phyloP scores from a whole-genome alignment of 2,888 invertebrate genomes.

The Colletes collaris region DNA sequence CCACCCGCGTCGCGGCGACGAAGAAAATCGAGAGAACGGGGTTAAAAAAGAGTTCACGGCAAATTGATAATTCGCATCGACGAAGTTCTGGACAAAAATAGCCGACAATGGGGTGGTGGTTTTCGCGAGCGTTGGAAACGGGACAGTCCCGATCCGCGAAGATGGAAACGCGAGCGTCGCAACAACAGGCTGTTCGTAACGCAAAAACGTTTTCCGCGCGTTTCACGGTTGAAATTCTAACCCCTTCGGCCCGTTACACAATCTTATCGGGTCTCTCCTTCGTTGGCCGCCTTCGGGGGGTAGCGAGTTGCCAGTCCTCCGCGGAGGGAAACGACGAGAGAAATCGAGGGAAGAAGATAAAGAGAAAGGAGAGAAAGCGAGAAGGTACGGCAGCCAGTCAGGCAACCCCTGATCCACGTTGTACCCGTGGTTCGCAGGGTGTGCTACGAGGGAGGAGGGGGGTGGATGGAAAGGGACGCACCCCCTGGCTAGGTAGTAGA shows the following conservation, averaged over 20 bases:
- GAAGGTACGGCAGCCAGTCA: slow-evolving; percentile 71
- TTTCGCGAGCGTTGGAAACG: too few relatives aligned
- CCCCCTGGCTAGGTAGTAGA: slow-evolving; percentile 78
- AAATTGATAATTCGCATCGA: too few relatives aligned
- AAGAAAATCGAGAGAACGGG: not conserved
- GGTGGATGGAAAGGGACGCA: slow-evolving; percentile 63
- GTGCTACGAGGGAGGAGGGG: slow-evolving; percentile 61
- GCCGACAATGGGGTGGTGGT: too few relatives aligned
- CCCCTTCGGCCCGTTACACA: slow-evolving; percentile 77
- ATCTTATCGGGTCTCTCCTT: slow-evolving; percentile 74
- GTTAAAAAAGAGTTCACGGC: too few relatives aligned
- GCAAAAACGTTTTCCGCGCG: slow-evolving; percentile 75
- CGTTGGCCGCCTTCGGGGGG: too few relatives aligned
- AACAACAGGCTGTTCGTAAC: slow-evolving; percentile 67
- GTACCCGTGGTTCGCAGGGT: slow-evolving; percentile 71
- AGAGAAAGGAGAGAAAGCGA: slow-evolving; percentile 50
- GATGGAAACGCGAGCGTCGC: not conserved
- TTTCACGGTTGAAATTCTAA: slow-evolving; percentile 78
- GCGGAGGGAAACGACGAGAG: slow-evolving; percentile 38
- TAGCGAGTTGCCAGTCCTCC: slow-evolving; percentile 16
- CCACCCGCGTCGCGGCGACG: slow-evolving; percentile 40
- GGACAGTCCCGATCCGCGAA: too few relatives aligned
- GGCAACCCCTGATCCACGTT: slow-evolving; percentile 79
- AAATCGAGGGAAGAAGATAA: slow-evolving; percentile 50
- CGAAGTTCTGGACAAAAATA: too few relatives aligned